phyloP scores from a whole-genome alignment of 37 sponge, comb jelly and placozoan genomes.

The Lycopodina hypogea region DNA sequence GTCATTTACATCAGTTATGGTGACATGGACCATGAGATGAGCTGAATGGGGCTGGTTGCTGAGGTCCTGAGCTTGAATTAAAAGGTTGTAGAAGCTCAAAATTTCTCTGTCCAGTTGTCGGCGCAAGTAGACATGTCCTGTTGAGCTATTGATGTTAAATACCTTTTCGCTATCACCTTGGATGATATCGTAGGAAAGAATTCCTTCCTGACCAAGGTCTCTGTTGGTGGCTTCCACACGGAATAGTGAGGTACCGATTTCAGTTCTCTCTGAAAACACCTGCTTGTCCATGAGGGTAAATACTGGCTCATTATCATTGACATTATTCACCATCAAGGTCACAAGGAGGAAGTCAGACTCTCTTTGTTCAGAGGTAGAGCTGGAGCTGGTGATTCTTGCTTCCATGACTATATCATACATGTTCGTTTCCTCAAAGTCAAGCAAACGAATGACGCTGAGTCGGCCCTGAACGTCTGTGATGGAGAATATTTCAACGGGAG shows the following conservation, averaged over 20 bases:
- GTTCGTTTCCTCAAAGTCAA: conserved; percentile 36
- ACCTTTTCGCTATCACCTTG: conserved; percentile 13
- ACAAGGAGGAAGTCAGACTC: conserved; percentile 40
- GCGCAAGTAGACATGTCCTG: conserved; percentile 35
- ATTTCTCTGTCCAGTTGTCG: conserved; percentile 40
- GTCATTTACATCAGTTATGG: conserved; percentile 61
- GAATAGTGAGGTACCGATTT: conserved; percentile 7
- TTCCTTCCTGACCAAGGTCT: conserved; percentile 49
- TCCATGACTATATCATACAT: conserved; percentile 46
- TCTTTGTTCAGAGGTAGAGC: neutral
- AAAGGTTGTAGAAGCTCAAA: conserved; percentile 28
- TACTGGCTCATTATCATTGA: conserved; percentile 42
- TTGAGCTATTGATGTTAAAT: conserved; percentile 37
- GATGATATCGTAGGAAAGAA: conserved; percentile 32
- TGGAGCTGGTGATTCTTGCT: conserved; percentile 9
- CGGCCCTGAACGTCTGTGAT: conserved; percentile 1
- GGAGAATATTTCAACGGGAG: conserved; percentile 10
- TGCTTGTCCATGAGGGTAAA: neutral
- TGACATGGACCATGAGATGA: conserved; percentile 10
- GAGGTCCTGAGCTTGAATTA: conserved; percentile 46
- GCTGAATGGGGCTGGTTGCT: neutral
- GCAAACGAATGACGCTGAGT: neutral
- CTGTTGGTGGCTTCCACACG: conserved; percentile 48
- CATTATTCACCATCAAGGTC: conserved; percentile 25
- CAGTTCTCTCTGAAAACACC: conserved; percentile 11